These are phyloP conservation scores for Capra hircus DNA, from an alignment of 2,113 vertebrate genomes.

Conservation along the genomic window DNA sequence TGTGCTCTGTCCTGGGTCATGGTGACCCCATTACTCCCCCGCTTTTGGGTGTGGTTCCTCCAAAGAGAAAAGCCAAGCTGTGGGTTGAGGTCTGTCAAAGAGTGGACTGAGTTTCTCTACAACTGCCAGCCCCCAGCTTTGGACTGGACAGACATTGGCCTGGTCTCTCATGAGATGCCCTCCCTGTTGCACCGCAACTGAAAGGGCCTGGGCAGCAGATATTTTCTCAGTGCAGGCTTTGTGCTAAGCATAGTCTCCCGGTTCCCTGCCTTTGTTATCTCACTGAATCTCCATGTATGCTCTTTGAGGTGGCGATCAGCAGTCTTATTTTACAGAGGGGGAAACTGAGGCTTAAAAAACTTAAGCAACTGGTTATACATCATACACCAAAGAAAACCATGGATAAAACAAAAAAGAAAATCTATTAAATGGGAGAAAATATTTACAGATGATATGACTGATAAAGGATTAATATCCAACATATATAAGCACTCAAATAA, in stretches of 20 bases:
- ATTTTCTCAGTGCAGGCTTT: background rate
- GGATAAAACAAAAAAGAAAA: background rate
- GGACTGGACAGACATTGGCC: background rate
- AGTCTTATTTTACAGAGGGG: background rate
- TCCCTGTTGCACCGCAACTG: background rate
- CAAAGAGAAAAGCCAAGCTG: background rate
- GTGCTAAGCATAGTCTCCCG: background rate
- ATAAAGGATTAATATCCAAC: background rate
- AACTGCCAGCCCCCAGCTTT: too few relatives aligned
- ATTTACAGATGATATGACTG: background rate
- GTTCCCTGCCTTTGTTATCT: background rate
- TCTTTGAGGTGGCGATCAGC: too few relatives aligned
- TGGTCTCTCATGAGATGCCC: too few relatives aligned
- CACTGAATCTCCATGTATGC: too few relatives aligned
- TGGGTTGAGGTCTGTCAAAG: background rate
- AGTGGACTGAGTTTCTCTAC: background rate
- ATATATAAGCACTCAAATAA: background rate
- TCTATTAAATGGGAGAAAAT: background rate
- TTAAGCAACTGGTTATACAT: background rate
- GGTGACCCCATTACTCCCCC: background rate
- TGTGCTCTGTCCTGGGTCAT: background rate
- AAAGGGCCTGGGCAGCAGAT: rapidly evolving
- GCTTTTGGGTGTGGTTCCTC: background rate
- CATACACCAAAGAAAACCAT: background rate
- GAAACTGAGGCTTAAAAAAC: background rate